These are phyloP conservation scores for Danio kyathit DNA, from an alignment of 2,797 vertebrate species.

Conservation along the genomic window DNA sequence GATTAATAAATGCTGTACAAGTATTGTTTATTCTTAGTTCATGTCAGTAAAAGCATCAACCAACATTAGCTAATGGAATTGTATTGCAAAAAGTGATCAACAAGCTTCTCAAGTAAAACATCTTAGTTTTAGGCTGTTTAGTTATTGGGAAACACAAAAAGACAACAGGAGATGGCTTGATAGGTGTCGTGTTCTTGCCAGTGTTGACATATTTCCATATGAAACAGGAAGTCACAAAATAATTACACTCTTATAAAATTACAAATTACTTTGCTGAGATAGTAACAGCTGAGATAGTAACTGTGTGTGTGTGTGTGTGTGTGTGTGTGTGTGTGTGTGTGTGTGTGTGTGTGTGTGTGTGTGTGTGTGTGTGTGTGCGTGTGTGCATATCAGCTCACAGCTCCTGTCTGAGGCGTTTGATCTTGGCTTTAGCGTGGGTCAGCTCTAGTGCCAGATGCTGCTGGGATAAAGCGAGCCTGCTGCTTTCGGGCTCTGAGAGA, in stretches of 20 bases:
- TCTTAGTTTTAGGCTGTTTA: no score
- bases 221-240: background rate
- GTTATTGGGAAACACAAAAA: no score
- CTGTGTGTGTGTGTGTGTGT: slow-evolving; percentile 13
- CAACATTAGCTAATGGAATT: no score
- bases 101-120: no score
- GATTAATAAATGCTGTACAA: no score
- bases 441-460: slow-evolving; percentile 96
- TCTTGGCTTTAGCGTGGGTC: slow-evolving; percentile 96
- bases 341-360: background rate
- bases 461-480: slow-evolving; percentile 93
- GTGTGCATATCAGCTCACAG: slow-evolving; percentile 84
- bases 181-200: background rate
- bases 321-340: background rate
- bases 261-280: background rate
- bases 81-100: no score
- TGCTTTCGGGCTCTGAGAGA: slow-evolving; percentile 90
- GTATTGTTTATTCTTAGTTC: no score
- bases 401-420: slow-evolving; percentile 93
- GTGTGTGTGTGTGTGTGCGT: no score
- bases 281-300: slow-evolving; percentile 55
- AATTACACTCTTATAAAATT: background rate
- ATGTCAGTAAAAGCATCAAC: no score
- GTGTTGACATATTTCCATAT: background rate
- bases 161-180: background rate